A percentile compares a stretch with the other conserved stretches of the same genome.
phyloP scores from a whole-genome alignment of 2,797 vertebrate genomes.

The Characodon lateralis region DNA sequence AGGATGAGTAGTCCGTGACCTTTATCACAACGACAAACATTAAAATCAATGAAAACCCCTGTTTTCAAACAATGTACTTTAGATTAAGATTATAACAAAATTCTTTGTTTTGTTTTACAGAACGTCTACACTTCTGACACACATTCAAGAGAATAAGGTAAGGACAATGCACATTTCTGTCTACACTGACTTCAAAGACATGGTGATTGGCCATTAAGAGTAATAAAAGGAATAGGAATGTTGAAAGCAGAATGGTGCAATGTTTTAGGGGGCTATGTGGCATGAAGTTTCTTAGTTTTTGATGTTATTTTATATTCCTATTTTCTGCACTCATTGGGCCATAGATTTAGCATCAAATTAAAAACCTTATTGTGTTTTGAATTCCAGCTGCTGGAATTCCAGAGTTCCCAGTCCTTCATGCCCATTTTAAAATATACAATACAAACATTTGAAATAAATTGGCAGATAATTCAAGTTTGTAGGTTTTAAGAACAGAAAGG shows the following conservation, averaged over 20 bases:
- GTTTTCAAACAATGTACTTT: not conserved
- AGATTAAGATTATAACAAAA: not conserved
- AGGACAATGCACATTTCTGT: not conserved
- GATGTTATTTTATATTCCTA: not conserved
- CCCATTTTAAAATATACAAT: no score
- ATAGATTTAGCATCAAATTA: not conserved
- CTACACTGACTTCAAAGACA: not conserved
- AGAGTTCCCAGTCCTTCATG: no score
- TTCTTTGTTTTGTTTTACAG: not conserved
- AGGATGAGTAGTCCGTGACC: slow-evolving; percentile 98
- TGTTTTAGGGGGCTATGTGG: not conserved
- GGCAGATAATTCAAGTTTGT: no score
- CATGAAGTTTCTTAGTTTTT: not conserved
- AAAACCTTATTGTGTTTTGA: not conserved
- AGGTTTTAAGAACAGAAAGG: no score
- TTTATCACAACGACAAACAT: slow-evolving; percentile 57
- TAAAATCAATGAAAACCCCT: not conserved
- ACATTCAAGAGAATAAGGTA: not conserved
- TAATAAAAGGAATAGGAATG: not conserved
- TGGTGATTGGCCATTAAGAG: not conserved
- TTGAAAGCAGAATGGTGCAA: not conserved
- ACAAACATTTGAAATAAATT: no score
- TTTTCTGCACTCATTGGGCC: not conserved
- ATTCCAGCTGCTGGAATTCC: not conserved
- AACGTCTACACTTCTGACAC: not conserved